These are phyloP conservation scores for Cryptotis parvus DNA, from an alignment of 2,113 vertebrate genomes.

Conservation along the genomic window DNA sequence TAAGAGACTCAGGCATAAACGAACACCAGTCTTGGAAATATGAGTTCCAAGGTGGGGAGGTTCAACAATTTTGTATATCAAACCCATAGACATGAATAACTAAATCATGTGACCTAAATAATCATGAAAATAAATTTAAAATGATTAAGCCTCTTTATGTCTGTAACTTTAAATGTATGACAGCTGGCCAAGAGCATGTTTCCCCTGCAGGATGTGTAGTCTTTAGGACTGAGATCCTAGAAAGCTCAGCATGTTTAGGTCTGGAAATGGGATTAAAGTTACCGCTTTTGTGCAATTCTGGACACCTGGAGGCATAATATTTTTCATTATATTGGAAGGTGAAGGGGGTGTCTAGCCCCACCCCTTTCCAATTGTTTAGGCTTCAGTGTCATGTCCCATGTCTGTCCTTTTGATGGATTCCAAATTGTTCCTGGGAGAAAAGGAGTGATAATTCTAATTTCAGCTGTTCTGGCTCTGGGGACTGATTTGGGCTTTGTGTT, in stretches of 20 bases:
- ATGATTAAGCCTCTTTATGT: too few species aligned
- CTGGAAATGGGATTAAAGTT: conserved; percentile 49
- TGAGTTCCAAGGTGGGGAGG: too few species aligned
- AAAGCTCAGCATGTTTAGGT: conserved; percentile 30
- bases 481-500: conserved; percentile 54
- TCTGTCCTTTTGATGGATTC: conserved; percentile 66
- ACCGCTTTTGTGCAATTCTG: conserved; percentile 1
- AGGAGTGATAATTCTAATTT: conserved; percentile 75
- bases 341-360: neutral
- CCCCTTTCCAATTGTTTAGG: neutral
- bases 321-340: conserved; percentile 50
- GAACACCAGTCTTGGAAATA: too few species aligned
- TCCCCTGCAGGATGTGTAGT: neutral
- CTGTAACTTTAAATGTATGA: neutral
- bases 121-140: too few species aligned
- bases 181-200: neutral
- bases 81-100: too few species aligned
- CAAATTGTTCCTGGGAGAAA: conserved; percentile 65
- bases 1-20: too few species aligned
- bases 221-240: neutral
- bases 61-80: too few species aligned
- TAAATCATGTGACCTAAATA: too few species aligned
- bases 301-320: conserved; percentile 53
- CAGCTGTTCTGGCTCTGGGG: conserved; percentile 59
- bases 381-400: conserved; percentile 38